Evolutionary conservation across 2,113 vertebrate genomes (phyloP), one percentile per base, ranked within the genome.

Genomic region (Myiopsitta monachus): DNA sequence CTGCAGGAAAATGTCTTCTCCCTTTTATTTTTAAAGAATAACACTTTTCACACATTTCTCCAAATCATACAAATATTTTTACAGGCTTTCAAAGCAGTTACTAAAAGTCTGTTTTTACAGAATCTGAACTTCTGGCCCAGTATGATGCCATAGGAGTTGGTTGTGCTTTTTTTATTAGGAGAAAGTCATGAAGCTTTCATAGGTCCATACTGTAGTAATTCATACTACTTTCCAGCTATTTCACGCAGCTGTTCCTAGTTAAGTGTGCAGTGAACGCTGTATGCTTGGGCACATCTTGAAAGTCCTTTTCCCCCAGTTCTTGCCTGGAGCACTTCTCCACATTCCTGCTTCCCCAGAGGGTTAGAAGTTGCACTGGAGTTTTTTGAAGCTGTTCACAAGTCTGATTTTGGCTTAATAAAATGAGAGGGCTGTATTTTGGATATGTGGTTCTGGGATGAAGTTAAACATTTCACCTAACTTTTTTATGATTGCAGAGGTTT

Each of bases 191-290:
- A 81, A 94, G 55, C 63, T 23, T 72, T 72, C 67, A 1, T 8
- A 33, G 36, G 47, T 52, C 54, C 1, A 4, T 83, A 26, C 54
- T 49, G 76, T 55, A 75, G 73, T 70, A 90, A 93, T 90, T 93
- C 92, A 64, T 78, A 66, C 6, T 87, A 62, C 46, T 88, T 80
- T 62, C 85, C 49, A 39, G 62, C 7, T 87, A 28, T 38, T 83
- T 77, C 52, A 62, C 18, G 14, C 91, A 95, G 82, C 78, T 96
- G 94, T 73, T 95, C 77, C 81, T 79, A 82, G 81, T 95, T 95
- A 84, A 87, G 74, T 7, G 23, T 88, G 77, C 8, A 44, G 75
- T 89, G 81, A 89, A 66, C 49, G 73, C 83, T 81, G 36, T 74
- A 21, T 41, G 63, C 91, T 93, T 66, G 79, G 78, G 92, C 85